Evolutionary conservation across 1,140 invertebrate genomes (phyloP), one percentile per base, ranked within the genome.

Genomic region (Drosophila takahashii): DNA sequence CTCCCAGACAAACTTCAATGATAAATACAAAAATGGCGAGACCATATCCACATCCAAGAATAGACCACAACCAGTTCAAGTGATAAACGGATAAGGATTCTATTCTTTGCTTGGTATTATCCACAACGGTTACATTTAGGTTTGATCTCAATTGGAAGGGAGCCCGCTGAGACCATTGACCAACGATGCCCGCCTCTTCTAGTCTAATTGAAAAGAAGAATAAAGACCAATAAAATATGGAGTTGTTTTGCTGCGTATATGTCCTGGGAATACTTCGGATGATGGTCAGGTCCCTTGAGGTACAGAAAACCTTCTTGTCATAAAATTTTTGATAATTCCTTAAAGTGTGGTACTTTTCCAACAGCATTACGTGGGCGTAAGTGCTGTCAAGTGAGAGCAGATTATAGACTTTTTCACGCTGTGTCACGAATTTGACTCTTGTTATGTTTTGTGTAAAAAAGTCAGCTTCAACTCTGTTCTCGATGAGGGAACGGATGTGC

Each of bases 31-130:
- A 4, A 7, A 13, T 22, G 3, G 65, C 59, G 10, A 56, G 0
- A 0, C 37, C 39, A 15, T 71, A 54, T 13, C 52, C 59, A 8
- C 36, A 15, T 5, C 41, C 42, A 4, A 78, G 34, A 2, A 77
- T 16, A 37, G 51, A 36, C 41, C 61, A 73, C 4, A 78, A 5
- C 44, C 36, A 66, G 13, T 15, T 32, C 0, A 79, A 16, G 34
- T 73, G 60, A 0, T 4, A 4, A 0, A 73, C 0, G 0, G 7
- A 45, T 8, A 78, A 18, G 6, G 75, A 8, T 2, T 1, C 13
- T 22, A 6, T 3, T 22, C 10, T 18, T 41, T 29, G 7, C 15
- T 34, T 10, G 3, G 10, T 1, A 1, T 3, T 32, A 2, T 16
- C 0, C 15, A 16, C 4, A n/a, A 27, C 4, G 7, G 2, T 7